phyloP scores from a whole-genome alignment of 2,113 vertebrate species.

The Numenius arquata region DNA sequence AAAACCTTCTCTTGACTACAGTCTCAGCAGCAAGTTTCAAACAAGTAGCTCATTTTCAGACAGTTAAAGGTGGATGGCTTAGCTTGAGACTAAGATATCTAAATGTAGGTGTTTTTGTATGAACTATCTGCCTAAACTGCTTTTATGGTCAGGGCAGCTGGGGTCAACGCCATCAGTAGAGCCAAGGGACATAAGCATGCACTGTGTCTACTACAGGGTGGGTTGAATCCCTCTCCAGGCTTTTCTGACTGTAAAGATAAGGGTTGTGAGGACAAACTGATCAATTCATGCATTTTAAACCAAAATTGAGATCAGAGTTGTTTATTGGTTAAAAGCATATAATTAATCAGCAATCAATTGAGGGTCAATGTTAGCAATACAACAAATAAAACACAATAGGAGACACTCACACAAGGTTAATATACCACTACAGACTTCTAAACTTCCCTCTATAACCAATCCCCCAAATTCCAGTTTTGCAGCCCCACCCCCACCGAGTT shows the following conservation, averaged over 20 bases:
- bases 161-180: not conserved
- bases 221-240: not conserved
- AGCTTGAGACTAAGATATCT: not conserved
- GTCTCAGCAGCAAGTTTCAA: not conserved
- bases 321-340: not conserved
- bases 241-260: not conserved
- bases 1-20: not conserved
- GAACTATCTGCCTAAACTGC: not conserved
- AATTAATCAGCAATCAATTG: not conserved
- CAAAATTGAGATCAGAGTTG: not conserved
- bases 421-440: not conserved
- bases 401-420: not conserved
- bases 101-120: not conserved
- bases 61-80: not conserved
- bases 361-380: not conserved
- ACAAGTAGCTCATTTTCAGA: not conserved
- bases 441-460: not conserved
- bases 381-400: not conserved
- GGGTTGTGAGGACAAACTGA: not conserved
- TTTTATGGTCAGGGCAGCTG: not conserved
- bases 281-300: not conserved
- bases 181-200: not conserved
- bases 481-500: not conserved
- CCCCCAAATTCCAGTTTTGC: not conserved
- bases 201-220: accelerated